Evolutionary conservation across 2,113 vertebrate genomes (phyloP).

Genomic region (Crotophaga sulcirostris): DNA sequence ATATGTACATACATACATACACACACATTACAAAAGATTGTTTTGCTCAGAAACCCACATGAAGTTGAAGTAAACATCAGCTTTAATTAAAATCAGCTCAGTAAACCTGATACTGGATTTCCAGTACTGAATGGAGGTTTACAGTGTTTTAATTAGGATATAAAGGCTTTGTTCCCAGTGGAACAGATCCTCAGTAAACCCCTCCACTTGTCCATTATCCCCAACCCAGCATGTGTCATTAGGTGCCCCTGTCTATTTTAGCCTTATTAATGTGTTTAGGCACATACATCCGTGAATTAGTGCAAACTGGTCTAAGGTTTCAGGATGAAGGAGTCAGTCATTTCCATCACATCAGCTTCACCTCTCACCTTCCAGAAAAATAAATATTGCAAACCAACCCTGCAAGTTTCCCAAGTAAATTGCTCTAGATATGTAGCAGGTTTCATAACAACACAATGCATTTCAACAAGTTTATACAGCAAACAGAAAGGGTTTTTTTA

Average conservation of each 20-base stretch:
- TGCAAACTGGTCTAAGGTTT: slow-evolving; percentile 71
- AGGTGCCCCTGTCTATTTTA: slow-evolving; percentile 78
- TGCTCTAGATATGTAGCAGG: background rate
- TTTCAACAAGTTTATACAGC: slow-evolving; percentile 34
- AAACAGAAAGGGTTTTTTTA: slow-evolving; percentile 1
- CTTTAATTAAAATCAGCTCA: slow-evolving; percentile 78
- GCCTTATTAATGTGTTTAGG: slow-evolving; percentile 82
- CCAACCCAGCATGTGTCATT: slow-evolving; percentile 77
- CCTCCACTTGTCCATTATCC: slow-evolving; percentile 77
- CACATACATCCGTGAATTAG: slow-evolving; percentile 78
- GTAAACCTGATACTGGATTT: slow-evolving; percentile 78
- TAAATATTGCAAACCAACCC: slow-evolving; percentile 50
- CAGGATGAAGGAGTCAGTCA: slow-evolving; percentile 53
- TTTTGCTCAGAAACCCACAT: slow-evolving; percentile 54
- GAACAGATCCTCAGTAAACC: slow-evolving; percentile 75
- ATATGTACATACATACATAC: background rate
- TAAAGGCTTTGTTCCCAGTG: slow-evolving; percentile 72
- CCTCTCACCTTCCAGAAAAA: slow-evolving; percentile 38
- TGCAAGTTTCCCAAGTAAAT: slow-evolving; percentile 61
- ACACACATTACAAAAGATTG: slow-evolving; percentile 13
- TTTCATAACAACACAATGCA: slow-evolving; percentile 10
- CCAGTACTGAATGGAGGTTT: slow-evolving; percentile 78
- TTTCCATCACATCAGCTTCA: slow-evolving; percentile 70
- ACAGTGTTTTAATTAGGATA: slow-evolving; percentile 78
- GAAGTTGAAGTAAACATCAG: slow-evolving; percentile 66